A percentile compares a stretch with the other conserved stretches of the same genome.
Conservation (phyloP, 2,888 invertebrate species). For the Eristalis intricaria region DNA sequence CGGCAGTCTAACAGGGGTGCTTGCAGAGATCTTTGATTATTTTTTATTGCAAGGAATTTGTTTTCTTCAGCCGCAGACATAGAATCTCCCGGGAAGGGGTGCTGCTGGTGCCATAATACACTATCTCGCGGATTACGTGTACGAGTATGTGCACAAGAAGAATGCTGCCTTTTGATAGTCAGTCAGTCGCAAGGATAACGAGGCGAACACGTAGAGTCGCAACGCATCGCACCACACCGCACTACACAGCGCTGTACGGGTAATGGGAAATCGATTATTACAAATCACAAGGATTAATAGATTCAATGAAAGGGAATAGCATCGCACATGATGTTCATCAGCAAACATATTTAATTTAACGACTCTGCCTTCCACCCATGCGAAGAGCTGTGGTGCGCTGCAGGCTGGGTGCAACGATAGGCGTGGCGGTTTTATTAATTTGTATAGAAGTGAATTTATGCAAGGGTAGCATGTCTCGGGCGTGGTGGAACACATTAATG, state of each 20-base stretch:
- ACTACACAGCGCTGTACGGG: conserved; percentile 14
- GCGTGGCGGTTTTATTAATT: conserved; percentile 65
- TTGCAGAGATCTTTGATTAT: conserved; percentile 67
- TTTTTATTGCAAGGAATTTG: conserved; percentile 69
- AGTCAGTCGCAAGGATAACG: conserved; percentile 4
- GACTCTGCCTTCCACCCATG: conserved; percentile 19
- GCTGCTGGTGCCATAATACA: conserved; percentile 37
- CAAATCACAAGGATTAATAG: conserved; percentile 69
- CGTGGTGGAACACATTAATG: conserved; percentile 15
- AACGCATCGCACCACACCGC: background rate
- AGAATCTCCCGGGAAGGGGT: conserved; percentile 41
- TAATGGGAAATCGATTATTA: conserved; percentile 71
- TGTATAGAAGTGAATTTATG: conserved; percentile 9
- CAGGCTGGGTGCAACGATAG: conserved; percentile 41
- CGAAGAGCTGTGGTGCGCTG: conserved; percentile 4
- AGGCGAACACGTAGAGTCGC: background rate
- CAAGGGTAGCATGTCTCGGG: background rate
- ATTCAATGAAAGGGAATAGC: conserved; percentile 60
- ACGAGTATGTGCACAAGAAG: conserved; percentile 20
- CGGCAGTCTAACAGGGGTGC: conserved; percentile 41
- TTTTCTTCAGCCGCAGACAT: conserved; percentile 67
- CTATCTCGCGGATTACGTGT: conserved; percentile 60
- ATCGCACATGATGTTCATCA: conserved; percentile 63
- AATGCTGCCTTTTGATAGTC: conserved; percentile 54
- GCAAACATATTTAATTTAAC: conserved; percentile 62